phyloP scores from a whole-genome alignment of 2,797 vertebrate species.

The Acipenser transmontanus region DNA sequence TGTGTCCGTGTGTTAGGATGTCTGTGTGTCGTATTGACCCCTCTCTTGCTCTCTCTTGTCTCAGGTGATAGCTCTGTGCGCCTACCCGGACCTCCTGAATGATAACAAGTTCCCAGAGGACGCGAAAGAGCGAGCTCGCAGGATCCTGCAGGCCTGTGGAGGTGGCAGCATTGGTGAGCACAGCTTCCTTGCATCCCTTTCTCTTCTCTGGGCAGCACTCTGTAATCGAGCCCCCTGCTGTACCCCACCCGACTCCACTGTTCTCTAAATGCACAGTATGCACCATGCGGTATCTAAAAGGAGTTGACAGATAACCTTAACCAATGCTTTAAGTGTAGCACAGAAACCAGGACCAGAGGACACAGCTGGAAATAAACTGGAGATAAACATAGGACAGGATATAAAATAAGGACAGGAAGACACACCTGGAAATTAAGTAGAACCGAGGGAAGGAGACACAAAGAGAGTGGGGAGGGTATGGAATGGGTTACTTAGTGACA shows the following conservation, averaged over 20 bases:
- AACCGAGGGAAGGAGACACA: no score
- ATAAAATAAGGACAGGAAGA: no score
- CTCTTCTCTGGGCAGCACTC: not conserved
- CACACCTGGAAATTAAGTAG: no score
- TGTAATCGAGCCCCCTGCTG: not conserved
- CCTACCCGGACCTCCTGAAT: constrained; percentile 68
- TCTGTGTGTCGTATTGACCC: not conserved
- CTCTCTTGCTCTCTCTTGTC: constrained; percentile 17
- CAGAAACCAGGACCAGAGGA: no score
- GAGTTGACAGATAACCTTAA: no score
- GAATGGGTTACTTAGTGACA: no score
- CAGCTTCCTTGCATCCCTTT: no score
- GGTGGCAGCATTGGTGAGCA: constrained; percentile 75
- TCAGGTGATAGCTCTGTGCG: constrained; percentile 76
- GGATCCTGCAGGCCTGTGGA: constrained; percentile 66
- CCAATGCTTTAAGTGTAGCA: no score
- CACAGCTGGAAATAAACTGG: no score
- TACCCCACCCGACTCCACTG: not conserved
- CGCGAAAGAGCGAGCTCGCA: constrained; percentile 60
- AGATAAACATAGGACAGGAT: no score
- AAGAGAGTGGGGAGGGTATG: no score
- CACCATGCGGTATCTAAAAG: no score
- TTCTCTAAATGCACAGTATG: not conserved
- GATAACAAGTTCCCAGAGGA: constrained; percentile 70
- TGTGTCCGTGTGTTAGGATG: not conserved